phyloP scores from a whole-genome alignment of 2,888 invertebrate species.

The Scrobipalpa atriplicella region DNA sequence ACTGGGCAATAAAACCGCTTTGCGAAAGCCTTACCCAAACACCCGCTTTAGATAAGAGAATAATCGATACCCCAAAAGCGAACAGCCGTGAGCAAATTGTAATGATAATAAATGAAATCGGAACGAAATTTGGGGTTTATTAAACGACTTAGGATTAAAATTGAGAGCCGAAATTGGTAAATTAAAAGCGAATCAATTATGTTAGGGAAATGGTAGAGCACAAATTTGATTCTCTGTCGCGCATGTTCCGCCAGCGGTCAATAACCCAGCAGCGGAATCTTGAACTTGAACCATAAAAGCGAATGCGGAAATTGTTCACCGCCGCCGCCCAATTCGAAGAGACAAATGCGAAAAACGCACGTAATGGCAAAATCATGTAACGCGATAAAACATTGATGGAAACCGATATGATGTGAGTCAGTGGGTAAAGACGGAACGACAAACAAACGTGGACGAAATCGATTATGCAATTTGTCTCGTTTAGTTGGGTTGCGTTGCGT shows the following conservation, averaged over 20 bases:
- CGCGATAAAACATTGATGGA: constrained; percentile 32
- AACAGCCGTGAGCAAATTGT: constrained; percentile 13
- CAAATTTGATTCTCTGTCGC: constrained; percentile 53
- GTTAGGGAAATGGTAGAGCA: constrained; percentile 39
- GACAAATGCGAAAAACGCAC: constrained; percentile 44
- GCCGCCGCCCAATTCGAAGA: constrained; percentile 44
- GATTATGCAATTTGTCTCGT: constrained; percentile 21
- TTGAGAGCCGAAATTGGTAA: neutral
- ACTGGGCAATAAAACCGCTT: constrained; percentile 61
- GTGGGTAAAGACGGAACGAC: constrained; percentile 14
- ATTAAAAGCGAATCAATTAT: constrained; percentile 8
- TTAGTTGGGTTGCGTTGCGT: neutral
- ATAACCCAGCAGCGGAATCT: constrained; percentile 66
- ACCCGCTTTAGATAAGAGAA: constrained; percentile 58
- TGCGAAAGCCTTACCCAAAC: constrained; percentile 60
- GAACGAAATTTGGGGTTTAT: constrained; percentile 10
- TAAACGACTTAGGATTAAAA: neutral
- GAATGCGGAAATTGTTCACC: constrained; percentile 49
- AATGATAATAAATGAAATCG: constrained; percentile 11
- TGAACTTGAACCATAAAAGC: constrained; percentile 75
- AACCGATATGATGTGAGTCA: constrained; percentile 17
- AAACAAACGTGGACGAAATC: constrained; percentile 6
- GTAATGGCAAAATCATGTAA: constrained; percentile 28
- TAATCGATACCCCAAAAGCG: constrained; percentile 57
- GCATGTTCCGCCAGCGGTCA: constrained; percentile 69